A percentile compares a stretch with the other conserved stretches of the same genome.
These are phyloP conservation scores for Sphecodes monilicornis DNA, from an alignment of 2,888 invertebrate genomes.

Conservation along the genomic window DNA sequence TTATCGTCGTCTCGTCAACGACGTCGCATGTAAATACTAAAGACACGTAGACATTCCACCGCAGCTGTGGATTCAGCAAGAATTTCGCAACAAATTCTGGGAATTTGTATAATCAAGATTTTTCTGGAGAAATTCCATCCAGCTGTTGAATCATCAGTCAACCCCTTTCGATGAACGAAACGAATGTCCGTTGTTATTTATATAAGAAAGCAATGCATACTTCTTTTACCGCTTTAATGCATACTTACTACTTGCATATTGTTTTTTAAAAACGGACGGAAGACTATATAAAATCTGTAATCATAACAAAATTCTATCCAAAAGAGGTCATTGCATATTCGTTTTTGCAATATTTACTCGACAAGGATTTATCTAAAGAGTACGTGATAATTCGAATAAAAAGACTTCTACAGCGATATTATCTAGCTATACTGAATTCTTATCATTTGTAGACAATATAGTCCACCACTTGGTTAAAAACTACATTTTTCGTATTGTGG, in stretches of 20 bases:
- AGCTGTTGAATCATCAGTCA: conserved; percentile 28
- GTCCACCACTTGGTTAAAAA: too few species aligned
- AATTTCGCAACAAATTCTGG: conserved; percentile 25
- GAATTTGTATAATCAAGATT: neutral
- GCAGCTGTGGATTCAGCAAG: conserved; percentile 16
- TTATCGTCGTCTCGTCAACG: conserved; percentile 59
- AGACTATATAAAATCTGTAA: neutral
- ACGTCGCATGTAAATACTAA: conserved; percentile 58
- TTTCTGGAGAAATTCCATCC: conserved; percentile 8
- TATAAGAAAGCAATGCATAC: neutral
- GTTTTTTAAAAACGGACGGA: neutral
- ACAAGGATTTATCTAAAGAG: too few species aligned
- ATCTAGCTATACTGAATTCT: too few species aligned
- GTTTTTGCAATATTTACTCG: neutral
- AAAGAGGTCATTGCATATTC: neutral
- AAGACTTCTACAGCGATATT: too few species aligned
- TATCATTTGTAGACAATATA: too few species aligned
- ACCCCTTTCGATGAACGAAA: neutral
- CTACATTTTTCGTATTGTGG: neutral
- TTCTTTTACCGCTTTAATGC: too few species aligned
- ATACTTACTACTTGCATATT: too few species aligned
- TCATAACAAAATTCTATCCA: neutral
- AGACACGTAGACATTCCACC: conserved; percentile 43
- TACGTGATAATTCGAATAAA: too few species aligned
- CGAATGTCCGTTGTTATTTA: conserved; percentile 12